Evolutionary conservation across 2,888 invertebrate genomes (phyloP).

Genomic region (Artemia sinica): DNA sequence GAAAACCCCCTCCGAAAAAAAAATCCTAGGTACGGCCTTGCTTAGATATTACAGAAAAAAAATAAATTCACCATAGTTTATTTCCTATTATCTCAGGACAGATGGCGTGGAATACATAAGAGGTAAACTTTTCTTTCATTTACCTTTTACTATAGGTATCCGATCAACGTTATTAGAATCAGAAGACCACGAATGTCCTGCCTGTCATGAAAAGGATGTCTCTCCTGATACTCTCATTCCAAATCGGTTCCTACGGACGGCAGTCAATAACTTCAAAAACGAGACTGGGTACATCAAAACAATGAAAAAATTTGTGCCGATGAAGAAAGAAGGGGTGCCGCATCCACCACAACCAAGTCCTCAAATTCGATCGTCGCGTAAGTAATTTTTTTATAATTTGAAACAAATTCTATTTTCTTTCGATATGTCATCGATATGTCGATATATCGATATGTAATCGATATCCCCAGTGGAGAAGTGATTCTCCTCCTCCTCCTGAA

Average conservation of each 20-base stretch:
- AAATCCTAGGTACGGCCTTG: too few relatives aligned
- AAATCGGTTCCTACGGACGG: slow-evolving; percentile 71
- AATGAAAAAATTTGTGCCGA: slow-evolving; percentile 5
- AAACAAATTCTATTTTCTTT: too few relatives aligned
- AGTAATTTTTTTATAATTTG: too few relatives aligned
- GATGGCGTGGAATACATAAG: slow-evolving; percentile 16
- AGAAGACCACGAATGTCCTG: slow-evolving; percentile 86
- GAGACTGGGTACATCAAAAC: slow-evolving; percentile 65
- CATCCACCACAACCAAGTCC: not conserved
- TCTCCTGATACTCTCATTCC: slow-evolving; percentile 83
- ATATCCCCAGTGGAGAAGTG: too few relatives aligned
- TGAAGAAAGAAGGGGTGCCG: not conserved
- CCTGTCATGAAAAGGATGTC: slow-evolving; percentile 78
- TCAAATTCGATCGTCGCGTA: not conserved
- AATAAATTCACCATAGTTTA: not conserved
- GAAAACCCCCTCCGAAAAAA: too few relatives aligned
- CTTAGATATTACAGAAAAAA: not conserved
- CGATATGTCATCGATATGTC: too few relatives aligned
- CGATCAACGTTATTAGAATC: slow-evolving; percentile 71
- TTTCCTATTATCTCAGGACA: slow-evolving; percentile 15
- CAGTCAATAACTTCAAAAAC: slow-evolving; percentile 74
- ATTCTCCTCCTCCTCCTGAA: too few relatives aligned
- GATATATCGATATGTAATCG: too few relatives aligned
- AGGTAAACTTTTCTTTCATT: slow-evolving; percentile 12
- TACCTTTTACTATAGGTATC: slow-evolving; percentile 44